Percentiles rank a stretch among this genome's conserved stretches.
These are phyloP conservation scores for Adoxophyes honmai DNA, from an alignment of 1,140 invertebrate species.

Conservation along the genomic window DNA sequence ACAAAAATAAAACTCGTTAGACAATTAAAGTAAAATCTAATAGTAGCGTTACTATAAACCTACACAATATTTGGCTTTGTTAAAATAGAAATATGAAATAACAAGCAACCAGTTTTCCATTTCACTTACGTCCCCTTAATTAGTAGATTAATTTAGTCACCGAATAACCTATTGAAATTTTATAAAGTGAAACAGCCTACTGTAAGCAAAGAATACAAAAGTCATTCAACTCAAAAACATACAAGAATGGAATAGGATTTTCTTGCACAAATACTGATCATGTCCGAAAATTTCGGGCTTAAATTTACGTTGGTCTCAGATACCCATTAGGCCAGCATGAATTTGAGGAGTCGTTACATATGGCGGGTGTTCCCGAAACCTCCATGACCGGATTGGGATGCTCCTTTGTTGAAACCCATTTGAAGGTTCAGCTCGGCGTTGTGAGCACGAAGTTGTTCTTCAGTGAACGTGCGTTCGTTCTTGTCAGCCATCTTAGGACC, in stretches of 20 bases:
- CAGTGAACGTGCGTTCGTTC: conserved; percentile 94
- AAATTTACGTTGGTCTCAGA: conserved; percentile 24
- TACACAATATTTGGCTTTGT: conserved; percentile 27
- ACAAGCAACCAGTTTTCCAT: background rate
- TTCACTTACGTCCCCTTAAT: background rate
- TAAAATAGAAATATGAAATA: conserved; percentile 11
- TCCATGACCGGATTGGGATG: conserved; percentile 90
- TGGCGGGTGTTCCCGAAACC: conserved; percentile 97
- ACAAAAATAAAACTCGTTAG: conserved; percentile 33
- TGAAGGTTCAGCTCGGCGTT: conserved; percentile 95
- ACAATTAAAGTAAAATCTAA: conserved; percentile 25
- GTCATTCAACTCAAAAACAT: background rate
- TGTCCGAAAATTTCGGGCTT: conserved; percentile 24
- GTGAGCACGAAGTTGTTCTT: conserved; percentile 94
- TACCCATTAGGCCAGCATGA: conserved; percentile 16
- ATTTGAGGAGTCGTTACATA: conserved; percentile 81
- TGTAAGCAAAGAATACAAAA: background rate
- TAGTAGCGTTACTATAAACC: conserved; percentile 21
- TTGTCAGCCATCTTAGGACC: conserved; percentile 97
- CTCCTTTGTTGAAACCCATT: conserved; percentile 97
- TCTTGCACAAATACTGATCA: conserved; percentile 43
- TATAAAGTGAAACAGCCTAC: background rate
- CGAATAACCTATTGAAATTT: background rate
- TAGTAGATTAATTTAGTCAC: background rate
- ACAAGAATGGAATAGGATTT: background rate